Evolutionary conservation across 2,888 invertebrate genomes (phyloP), one percentile per base, ranked within the genome.

Genomic region (Dorcus parallelipipedus): DNA sequence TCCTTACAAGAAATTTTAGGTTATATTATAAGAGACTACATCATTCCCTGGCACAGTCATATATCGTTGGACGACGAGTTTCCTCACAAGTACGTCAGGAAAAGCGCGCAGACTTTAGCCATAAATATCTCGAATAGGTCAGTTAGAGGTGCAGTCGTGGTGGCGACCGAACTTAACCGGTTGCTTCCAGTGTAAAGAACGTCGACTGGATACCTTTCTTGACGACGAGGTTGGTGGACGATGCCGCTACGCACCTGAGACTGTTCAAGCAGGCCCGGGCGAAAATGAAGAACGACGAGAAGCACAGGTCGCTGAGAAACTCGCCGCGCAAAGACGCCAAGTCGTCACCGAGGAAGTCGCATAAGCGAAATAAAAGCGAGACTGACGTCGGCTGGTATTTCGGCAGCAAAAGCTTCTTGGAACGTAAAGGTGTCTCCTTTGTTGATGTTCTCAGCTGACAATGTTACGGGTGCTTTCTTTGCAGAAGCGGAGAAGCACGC

Each of bases 151-250:
- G 2, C 14, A 14, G 14, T 14, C 14, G 20, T 20, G 20, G 20
- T 20, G 20, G 3, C 20, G 20, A 33, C 6, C 7, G 1, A 33
- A 20, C n/a, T 48, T 4, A 49, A 54, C 7, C 2, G 20, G 9
- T 33, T 56, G 43, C 41, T 66, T 68, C 40, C 64, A 83, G 84
- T 67, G 78, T 92, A 48, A 93, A 93, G 82, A 87, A 90, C 73
- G 89, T 95, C 9, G 93, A 96, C 77, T 94, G 95, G 93, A 89
- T 93, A 68, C 89, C 92, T 40, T 90, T 92, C 69, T 82, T 95
- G 59, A 94, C 95, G 17, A 91, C 91, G 38, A 84, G 88, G 62
- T 83, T 95, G 59, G 93, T 96, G 1, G 95, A 96, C 77, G 95
- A 95, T 78, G 86, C 93, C 63, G 95, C 94, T 1, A 89, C 91